phyloP scores from a whole-genome alignment of 1,140 invertebrate species.

The Aphelinus atriplicis region DNA sequence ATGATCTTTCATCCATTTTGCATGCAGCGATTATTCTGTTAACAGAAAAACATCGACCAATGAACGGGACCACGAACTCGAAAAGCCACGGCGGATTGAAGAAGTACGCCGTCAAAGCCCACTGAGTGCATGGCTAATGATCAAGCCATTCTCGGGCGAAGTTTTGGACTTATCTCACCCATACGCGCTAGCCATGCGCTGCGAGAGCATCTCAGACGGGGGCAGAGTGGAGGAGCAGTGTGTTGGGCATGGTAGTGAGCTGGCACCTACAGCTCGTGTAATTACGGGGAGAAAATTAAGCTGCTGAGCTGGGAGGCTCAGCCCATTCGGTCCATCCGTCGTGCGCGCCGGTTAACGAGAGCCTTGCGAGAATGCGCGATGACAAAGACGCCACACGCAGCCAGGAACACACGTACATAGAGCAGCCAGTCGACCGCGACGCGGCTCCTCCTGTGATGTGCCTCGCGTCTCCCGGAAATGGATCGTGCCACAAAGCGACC shows the following conservation, averaged over 20 bases:
- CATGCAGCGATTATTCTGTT: too few species aligned
- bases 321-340: conserved; percentile 15
- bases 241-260: not conserved
- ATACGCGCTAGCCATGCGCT: too few species aligned
- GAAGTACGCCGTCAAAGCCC: too few species aligned
- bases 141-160: too few species aligned
- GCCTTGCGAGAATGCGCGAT: not conserved
- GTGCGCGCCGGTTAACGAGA: conserved; percentile 21
- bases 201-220: not conserved
- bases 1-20: too few species aligned
- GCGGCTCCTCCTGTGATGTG: not conserved
- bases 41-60: too few species aligned
- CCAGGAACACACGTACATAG: not conserved
- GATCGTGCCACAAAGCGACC: conserved; percentile 65
- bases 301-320: not conserved
- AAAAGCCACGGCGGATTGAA: too few species aligned
- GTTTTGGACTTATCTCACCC: too few species aligned
- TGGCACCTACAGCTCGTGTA: conserved; percentile 20
- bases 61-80: too few species aligned
- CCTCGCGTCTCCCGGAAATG: conserved; percentile 51
- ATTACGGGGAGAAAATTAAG: conserved; percentile 40
- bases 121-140: too few species aligned
- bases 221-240: too few species aligned
- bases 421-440: conserved; percentile 18
- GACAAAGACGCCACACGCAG: conserved; percentile 7